These are phyloP conservation scores for Herpailurus yagouaroundi DNA, from an alignment of 2,113 vertebrate species.

Conservation along the genomic window DNA sequence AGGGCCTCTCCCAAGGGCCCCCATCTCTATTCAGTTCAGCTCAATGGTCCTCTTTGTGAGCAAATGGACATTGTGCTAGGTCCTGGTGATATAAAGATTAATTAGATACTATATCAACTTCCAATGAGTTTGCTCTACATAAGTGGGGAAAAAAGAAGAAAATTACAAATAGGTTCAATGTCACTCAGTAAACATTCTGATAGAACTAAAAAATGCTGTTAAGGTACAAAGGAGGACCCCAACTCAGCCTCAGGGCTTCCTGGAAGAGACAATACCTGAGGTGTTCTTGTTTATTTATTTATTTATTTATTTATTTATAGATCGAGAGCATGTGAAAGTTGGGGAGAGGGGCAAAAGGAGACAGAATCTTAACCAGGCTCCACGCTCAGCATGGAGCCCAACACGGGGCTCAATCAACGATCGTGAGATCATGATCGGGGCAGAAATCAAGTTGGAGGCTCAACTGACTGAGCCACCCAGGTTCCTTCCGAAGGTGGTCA, in stretches of 20 bases:
- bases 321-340: too few species aligned
- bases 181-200: background rate
- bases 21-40: background rate
- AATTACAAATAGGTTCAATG: background rate
- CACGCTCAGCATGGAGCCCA: too few species aligned
- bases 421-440: too few species aligned
- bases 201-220: background rate
- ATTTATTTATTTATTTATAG: too few species aligned
- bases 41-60: background rate
- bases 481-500: background rate
- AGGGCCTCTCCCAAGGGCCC: background rate
- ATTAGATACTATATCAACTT: background rate
- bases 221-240: background rate
- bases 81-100: background rate
- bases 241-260: background rate
- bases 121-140: background rate
- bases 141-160: background rate
- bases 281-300: background rate
- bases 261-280: background rate
- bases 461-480: too few species aligned
- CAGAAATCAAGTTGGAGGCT: too few species aligned
- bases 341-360: too few species aligned
- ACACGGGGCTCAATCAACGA: too few species aligned
- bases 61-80: background rate
- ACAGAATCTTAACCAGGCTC: too few species aligned